Evolutionary conservation across 2,113 vertebrate species (phyloP), one percentile per base, ranked within the genome.

Genomic region (Conger conger): DNA sequence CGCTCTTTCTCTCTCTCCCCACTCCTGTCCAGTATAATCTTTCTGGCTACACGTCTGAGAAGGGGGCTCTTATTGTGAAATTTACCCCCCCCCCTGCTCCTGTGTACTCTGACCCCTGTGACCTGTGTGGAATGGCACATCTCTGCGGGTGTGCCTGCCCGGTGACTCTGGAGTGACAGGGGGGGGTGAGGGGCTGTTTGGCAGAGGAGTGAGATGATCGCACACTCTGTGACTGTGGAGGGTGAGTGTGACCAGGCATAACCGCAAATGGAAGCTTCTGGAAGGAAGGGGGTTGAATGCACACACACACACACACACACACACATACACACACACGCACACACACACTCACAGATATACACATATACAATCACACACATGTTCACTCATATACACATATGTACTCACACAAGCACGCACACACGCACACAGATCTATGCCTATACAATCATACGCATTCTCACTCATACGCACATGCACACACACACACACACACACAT

Each of bases 361-460:
- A 27, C 57, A 53, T n/a, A 81, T 9, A 50, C 30, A 81, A 38
- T 7, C 79, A 63, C 15, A 20, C 18, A 50, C 57, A 38, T 9
- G n/a, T 60, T 50, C 17, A 73, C 82, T 18, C 6, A n/a, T 1
- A 40, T 27, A 35, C 68, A 35, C n/a, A n/a, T n/a, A n/a, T n/a
- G n/a, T n/a, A n/a, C n/a, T n/a, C 82, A 82, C 76, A 53, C 78
- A 63, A 63, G 60, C 79, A 80, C 82, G 20, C 40, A 8, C 37
- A 17, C 57, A 83, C 57, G 68, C 81, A 35, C 11, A 42, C 45
- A 45, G n/a, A n/a, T n/a, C n/a, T n/a, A n/a, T n/a, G n/a, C n/a
- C n/a, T n/a, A n/a, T 11, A 37, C 4, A 1, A 2, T 20, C 76
- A 40, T n/a, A 93, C 90, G 87, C 27, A 33, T n/a, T n/a, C n/a